These are phyloP conservation scores for Vanacampus margaritifer DNA, from an alignment of 2,113 vertebrate species.

Conservation along the genomic window DNA sequence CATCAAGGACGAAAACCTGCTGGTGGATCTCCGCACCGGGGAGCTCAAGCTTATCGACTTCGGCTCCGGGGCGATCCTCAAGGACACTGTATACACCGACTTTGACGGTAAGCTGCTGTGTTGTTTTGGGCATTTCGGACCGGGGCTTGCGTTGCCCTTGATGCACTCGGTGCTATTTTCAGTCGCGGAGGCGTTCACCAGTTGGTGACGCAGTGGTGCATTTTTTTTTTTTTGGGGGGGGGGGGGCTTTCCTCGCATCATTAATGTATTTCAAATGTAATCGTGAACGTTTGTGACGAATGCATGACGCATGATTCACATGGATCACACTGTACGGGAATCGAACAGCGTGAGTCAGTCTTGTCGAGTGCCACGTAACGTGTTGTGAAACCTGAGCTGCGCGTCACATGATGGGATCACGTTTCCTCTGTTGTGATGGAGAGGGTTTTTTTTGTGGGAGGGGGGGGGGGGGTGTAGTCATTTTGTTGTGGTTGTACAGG, in stretches of 20 bases:
- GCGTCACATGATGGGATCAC: constrained; percentile 77
- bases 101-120: constrained; percentile 87
- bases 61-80: constrained; percentile 93
- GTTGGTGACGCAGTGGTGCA: constrained; percentile 56
- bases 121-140: background rate
- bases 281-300: background rate
- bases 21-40: constrained; percentile 90
- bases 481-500: constrained; percentile 15
- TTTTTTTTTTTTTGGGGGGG: constrained; percentile 40
- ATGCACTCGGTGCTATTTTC: constrained; percentile 55
- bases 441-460: background rate
- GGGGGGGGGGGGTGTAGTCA: constrained; percentile 45
- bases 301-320: background rate
- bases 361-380: constrained; percentile 70
- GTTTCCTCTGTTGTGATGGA: constrained; percentile 70
- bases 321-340: background rate
- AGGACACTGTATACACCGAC: constrained; percentile 97
- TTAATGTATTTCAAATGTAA: background rate
- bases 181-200: constrained; percentile 59
- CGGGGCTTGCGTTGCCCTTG: constrained; percentile 52
- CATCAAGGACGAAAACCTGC: constrained; percentile 97
- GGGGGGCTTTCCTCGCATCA: constrained; percentile 36
- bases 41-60: constrained; percentile 98
- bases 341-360: constrained; percentile 11
- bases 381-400: constrained; percentile 90